Conservation (phyloP, 2,113 vertebrate species). For the Ibidorhyncha struthersii region DNA sequence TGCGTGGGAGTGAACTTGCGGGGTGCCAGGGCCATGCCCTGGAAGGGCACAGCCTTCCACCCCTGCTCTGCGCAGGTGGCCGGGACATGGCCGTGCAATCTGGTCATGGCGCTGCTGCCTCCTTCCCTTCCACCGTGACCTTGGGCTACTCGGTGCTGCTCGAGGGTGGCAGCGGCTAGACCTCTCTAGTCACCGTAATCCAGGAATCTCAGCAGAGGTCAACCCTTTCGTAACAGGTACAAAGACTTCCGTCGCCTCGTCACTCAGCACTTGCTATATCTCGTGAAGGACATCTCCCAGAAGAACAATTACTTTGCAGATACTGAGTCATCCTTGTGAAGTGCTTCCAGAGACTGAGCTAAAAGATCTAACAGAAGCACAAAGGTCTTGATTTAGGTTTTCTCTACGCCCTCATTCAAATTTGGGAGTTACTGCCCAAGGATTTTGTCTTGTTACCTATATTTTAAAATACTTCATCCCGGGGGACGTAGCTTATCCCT, state of each 20-base stretch:
- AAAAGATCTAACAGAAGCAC: not conserved
- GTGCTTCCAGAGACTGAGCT: not conserved
- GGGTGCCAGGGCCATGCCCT: not conserved
- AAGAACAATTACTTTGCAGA: not conserved
- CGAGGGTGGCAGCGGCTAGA: not conserved
- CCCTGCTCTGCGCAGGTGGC: not conserved
- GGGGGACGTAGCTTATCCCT: not conserved
- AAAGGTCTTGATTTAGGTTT: not conserved
- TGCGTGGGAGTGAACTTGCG: not conserved
- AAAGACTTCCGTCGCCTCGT: not conserved
- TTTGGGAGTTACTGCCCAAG: not conserved
- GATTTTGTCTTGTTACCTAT: not conserved
- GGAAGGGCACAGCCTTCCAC: not conserved
- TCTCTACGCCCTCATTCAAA: not conserved
- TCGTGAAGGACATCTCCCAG: not conserved
- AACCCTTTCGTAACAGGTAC: not conserved
- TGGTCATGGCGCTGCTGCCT: not conserved
- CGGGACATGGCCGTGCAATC: not conserved
- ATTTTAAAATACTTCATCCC: not conserved
- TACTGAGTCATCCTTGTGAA: not conserved
- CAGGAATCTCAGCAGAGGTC: not conserved
- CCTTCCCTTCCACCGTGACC: not conserved
- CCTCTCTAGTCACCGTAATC: accelerated
- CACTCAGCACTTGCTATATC: not conserved
- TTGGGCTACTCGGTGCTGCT: not conserved